Evolutionary conservation across 2,113 vertebrate species (phyloP).

Genomic region (Castor canadensis): DNA sequence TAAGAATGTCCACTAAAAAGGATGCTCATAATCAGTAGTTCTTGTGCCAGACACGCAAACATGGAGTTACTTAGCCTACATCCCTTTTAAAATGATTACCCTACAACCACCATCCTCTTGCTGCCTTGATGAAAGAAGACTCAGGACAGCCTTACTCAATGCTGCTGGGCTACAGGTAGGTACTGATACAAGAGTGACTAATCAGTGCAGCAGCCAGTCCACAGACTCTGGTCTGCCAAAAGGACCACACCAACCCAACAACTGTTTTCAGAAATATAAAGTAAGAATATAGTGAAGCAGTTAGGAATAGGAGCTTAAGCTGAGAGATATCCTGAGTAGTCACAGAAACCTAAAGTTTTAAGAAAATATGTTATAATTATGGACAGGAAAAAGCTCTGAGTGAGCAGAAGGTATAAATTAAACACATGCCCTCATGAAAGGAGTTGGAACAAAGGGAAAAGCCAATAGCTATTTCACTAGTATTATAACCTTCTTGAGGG

Average conservation of each 20-base stretch:
- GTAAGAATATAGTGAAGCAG: neutral
- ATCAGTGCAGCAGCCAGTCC: fast-evolving
- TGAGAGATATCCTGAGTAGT: neutral
- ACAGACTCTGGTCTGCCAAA: neutral
- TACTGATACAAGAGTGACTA: neutral
- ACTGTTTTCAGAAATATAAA: neutral
- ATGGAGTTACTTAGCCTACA: neutral
- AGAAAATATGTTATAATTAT: neutral
- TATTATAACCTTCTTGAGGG: neutral
- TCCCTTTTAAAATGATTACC: neutral
- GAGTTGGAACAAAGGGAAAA: fast-evolving
- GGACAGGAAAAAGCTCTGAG: neutral
- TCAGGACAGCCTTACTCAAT: neutral
- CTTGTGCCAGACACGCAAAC: neutral
- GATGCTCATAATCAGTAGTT: neutral
- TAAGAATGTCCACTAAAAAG: neutral
- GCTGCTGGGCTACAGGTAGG: neutral
- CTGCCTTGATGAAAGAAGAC: neutral
- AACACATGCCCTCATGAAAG: neutral
- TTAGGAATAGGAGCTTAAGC: neutral
- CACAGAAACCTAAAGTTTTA: neutral
- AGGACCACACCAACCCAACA: neutral
- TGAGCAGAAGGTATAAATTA: neutral
- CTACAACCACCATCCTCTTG: neutral
- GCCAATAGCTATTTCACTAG: neutral